Evolutionary conservation across 1,140 invertebrate genomes (phyloP).

Genomic region (Drosophila neocordata): DNA sequence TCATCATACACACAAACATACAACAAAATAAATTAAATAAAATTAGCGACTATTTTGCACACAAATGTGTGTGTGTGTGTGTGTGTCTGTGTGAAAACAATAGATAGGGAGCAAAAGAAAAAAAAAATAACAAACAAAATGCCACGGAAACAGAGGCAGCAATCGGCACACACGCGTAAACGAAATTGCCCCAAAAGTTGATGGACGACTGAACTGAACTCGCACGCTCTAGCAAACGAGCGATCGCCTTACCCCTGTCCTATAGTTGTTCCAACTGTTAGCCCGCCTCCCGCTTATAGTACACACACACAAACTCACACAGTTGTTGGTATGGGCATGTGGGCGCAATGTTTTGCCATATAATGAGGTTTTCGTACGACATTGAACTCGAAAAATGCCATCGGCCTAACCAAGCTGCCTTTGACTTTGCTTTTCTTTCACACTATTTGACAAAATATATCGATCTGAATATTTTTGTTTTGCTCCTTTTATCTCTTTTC

Average conservation of each 20-base stretch:
- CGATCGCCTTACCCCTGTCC: constrained; percentile 42
- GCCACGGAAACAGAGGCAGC: constrained; percentile 9
- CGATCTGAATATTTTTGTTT: constrained; percentile 30
- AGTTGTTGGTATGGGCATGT: constrained; percentile 31
- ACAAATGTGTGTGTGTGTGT: constrained; percentile 36
- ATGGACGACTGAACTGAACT: constrained; percentile 37
- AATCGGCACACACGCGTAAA: constrained; percentile 39
- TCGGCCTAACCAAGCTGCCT: constrained; percentile 50
- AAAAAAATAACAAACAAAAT: neutral
- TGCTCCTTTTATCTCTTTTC: constrained; percentile 31
- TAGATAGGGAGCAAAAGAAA: constrained; percentile 6
- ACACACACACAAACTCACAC: too few relatives aligned
- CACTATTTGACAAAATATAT: constrained; percentile 7
- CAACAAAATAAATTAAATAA: constrained; percentile 72
- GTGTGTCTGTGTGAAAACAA: constrained; percentile 41
- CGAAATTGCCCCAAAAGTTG: constrained; percentile 54
- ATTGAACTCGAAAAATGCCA: constrained; percentile 81
- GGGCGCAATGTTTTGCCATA: constrained; percentile 47
- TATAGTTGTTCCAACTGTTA: constrained; percentile 45
- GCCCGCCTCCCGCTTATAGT: constrained; percentile 2
- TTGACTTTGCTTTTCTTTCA: constrained; percentile 44
- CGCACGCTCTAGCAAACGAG: too few relatives aligned
- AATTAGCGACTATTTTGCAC: constrained; percentile 77
- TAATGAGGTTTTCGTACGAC: constrained; percentile 78
- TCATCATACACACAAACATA: constrained; percentile 46